Evolutionary conservation across 2,797 vertebrate genomes (phyloP), one percentile per base, ranked within the genome.

Genomic region (Peromyscus aztecus): DNA sequence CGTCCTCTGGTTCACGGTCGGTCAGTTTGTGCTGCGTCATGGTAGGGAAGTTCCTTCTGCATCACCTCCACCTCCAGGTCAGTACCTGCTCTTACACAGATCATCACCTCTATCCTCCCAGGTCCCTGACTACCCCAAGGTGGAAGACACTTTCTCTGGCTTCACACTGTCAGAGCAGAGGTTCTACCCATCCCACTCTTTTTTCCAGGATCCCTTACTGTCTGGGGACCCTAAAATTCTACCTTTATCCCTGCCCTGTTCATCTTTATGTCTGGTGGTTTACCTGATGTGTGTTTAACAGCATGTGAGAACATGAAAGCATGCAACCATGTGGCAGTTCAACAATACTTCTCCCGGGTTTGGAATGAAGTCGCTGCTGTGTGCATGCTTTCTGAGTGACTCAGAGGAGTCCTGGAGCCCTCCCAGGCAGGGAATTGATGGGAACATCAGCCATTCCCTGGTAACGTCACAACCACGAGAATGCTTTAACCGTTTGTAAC

Each of bases 391-490:
- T 69, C n/a, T 23, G 31, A 91, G 69, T 94, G 95, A 96, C 67
- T 97, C 97, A 76, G 59, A 69, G 27, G 76, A 85, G 46, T n/a
- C 21, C 69, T 29, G 49, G 24, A 78, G 90, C 73, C 55, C 34
- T 90, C 87, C 88, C 90, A 90, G 34, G 5, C 52, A 86, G 84
- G 84, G 93, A 82, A 87, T 3, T 77, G 80, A 91, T 84, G 97
- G 81, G 69, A 81, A 19, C 52, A 61, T 88, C 57, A 61, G n/a
- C 61, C 87, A 77, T 67, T 69, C 94, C 81, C 75, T 17, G 6
- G 52, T 1, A 14, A 14, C 63, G 89, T 96, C 83, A 85, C 94
- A 84, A 82, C 69, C 59, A 31, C 63, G 24, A 27, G 83, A 76
- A 82, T 80, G 34, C 43, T 93, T 96, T 34, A 83, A 94, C 86